A percentile compares a stretch with the other conserved stretches of the same genome.
phyloP scores from a whole-genome alignment of 2,797 vertebrate genomes.

The Tauraco hartlaubi region DNA sequence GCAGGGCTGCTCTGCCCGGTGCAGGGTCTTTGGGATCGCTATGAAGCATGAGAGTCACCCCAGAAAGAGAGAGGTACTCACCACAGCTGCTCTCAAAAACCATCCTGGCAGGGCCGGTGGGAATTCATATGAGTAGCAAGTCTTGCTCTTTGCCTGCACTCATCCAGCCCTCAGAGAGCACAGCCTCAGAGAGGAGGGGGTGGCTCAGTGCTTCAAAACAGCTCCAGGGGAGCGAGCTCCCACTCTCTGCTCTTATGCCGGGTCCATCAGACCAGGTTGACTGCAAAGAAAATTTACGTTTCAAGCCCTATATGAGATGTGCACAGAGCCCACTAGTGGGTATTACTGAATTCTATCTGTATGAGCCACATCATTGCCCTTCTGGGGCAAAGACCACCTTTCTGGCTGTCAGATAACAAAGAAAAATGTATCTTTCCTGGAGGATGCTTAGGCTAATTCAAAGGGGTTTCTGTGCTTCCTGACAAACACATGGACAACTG shows the following conservation, averaged over 20 bases:
- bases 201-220: not conserved
- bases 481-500: not conserved
- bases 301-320: not conserved
- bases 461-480: not conserved
- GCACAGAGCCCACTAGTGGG: not conserved
- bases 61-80: not conserved
- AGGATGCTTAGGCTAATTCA: not conserved
- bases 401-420: not conserved
- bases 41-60: not conserved
- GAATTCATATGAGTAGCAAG: not conserved
- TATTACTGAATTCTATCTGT: not conserved
- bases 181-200: rapidly evolving
- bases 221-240: not conserved
- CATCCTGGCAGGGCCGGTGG: rapidly evolving
- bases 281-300: not conserved
- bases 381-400: not conserved
- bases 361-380: not conserved
- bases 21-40: not conserved
- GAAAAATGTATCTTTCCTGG: not conserved
- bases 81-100: rapidly evolving
- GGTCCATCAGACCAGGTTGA: not conserved
- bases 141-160: not conserved
- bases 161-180: not conserved
- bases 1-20: not conserved
- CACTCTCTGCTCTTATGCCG: rapidly evolving